These are phyloP conservation scores for Periparus ater DNA, from an alignment of 2,797 vertebrate genomes.

Conservation along the genomic window DNA sequence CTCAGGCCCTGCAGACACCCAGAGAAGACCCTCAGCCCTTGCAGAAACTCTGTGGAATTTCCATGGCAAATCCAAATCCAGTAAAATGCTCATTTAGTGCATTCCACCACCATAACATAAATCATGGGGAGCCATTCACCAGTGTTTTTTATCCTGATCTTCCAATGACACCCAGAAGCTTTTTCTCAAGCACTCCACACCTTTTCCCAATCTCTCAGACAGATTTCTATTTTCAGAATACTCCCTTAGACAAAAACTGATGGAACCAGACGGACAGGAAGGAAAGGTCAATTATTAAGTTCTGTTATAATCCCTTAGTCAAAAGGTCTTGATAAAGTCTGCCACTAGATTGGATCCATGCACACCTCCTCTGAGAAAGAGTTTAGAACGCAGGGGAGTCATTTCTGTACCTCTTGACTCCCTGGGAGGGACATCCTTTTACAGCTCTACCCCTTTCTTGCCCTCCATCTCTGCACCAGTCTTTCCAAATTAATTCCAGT, in stretches of 20 bases:
- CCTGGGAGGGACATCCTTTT: too few relatives aligned
- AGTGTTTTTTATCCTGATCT: not conserved
- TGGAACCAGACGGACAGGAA: not conserved
- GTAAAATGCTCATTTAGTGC: not conserved
- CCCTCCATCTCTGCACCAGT: too few relatives aligned
- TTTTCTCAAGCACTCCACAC: too few relatives aligned
- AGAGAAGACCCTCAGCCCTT: not conserved
- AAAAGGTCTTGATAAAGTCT: not conserved
- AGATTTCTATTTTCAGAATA: not conserved
- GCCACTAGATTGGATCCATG: not conserved
- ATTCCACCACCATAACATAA: not conserved
- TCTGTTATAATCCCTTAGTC: not conserved
- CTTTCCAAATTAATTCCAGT: too few relatives aligned
- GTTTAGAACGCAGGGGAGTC: not conserved
- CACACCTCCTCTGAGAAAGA: not conserved
- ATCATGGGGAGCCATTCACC: accelerated
- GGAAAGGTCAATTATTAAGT: too few relatives aligned
- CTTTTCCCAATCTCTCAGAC: not conserved
- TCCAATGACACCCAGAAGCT: not conserved
- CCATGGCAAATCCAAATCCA: not conserved
- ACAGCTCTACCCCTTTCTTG: too few relatives aligned
- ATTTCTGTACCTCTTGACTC: too few relatives aligned
- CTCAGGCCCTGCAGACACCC: not conserved
- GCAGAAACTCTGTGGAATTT: not conserved
- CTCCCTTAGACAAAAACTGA: not conserved